Evolutionary conservation across 2,113 vertebrate species (phyloP).

Genomic region (Alosa alosa): DNA sequence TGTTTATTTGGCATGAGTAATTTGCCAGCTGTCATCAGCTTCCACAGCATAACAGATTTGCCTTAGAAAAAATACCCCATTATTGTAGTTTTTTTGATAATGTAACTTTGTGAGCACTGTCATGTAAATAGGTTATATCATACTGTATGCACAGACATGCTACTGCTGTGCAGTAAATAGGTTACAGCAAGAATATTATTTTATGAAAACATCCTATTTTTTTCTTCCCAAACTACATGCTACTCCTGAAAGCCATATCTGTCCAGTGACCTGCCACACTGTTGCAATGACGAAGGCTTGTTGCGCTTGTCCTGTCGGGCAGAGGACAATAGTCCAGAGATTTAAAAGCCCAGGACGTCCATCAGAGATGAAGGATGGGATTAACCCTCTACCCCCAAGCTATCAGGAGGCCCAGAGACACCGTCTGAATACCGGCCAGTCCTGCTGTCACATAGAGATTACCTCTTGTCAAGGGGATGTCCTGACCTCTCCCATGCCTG

Average conservation of each 20-base stretch:
- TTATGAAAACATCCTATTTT: background rate
- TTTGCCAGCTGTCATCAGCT: constrained; percentile 8
- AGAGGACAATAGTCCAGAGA: background rate
- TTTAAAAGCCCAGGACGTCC: background rate
- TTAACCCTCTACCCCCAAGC: constrained; percentile 22
- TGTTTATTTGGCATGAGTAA: constrained; percentile 17
- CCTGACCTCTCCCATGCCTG: constrained; percentile 8
- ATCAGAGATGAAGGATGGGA: constrained; percentile 22
- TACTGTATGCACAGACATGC: background rate
- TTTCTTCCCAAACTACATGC: background rate
- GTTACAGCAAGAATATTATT: background rate
- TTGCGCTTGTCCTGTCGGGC: background rate
- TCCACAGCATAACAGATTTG: background rate
- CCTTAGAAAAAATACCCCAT: background rate
- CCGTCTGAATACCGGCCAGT: constrained; percentile 7
- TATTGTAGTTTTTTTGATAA: background rate
- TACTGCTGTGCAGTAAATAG: background rate
- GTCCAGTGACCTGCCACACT: background rate
- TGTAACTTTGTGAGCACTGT: background rate
- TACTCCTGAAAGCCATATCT: background rate
- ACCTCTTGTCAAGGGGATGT: background rate
- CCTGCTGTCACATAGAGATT: constrained; percentile 28
- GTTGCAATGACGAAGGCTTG: background rate
- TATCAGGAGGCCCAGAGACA: constrained; percentile 22
- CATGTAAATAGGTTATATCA: background rate